These are phyloP conservation scores for Tachysurus vachellii DNA, from an alignment of 2,113 vertebrate species.

Conservation along the genomic window DNA sequence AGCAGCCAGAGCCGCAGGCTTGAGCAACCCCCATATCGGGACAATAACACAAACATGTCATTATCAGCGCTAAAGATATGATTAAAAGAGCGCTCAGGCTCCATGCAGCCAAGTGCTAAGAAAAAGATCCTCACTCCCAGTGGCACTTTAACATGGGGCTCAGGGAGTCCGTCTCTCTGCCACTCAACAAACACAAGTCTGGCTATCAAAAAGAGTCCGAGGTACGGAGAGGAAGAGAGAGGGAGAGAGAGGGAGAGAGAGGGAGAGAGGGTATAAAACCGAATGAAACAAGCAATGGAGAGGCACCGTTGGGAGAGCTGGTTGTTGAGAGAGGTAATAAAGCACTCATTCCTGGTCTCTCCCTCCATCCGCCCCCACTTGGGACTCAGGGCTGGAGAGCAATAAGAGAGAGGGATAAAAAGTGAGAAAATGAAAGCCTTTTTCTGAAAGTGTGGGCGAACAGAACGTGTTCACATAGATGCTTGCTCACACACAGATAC, in stretches of 20 bases:
- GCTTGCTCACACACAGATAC: slow-evolving; percentile 23
- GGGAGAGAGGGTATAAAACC: slow-evolving; percentile 26
- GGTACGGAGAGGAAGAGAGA: background rate
- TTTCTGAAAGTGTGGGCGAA: slow-evolving; percentile 41
- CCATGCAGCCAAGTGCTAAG: background rate
- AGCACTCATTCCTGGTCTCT: slow-evolving; percentile 45
- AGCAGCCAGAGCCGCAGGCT: slow-evolving; percentile 70
- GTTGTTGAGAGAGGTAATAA: slow-evolving; percentile 53
- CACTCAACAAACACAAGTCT: slow-evolving; percentile 19
- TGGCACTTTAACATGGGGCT: slow-evolving; percentile 34
- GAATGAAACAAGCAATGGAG: slow-evolving; percentile 45
- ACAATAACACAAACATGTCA: slow-evolving; percentile 73
- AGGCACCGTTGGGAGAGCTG: slow-evolving; percentile 36
- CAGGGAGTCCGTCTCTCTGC: slow-evolving; percentile 33
- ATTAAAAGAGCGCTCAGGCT: slow-evolving; percentile 49
- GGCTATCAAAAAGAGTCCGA: slow-evolving; percentile 30
- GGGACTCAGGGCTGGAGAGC: slow-evolving; percentile 47
- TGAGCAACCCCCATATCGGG: slow-evolving; percentile 67
- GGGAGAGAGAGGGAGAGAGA: background rate
- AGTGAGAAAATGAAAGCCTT: slow-evolving; percentile 47
- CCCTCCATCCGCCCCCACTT: slow-evolving; percentile 44
- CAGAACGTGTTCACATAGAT: slow-evolving; percentile 15
- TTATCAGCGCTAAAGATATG: slow-evolving; percentile 69
- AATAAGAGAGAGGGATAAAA: slow-evolving; percentile 49
- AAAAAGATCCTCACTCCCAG: slow-evolving; percentile 14